phyloP scores from a whole-genome alignment of 2,113 vertebrate genomes.

The Callaeas wilsoni region DNA sequence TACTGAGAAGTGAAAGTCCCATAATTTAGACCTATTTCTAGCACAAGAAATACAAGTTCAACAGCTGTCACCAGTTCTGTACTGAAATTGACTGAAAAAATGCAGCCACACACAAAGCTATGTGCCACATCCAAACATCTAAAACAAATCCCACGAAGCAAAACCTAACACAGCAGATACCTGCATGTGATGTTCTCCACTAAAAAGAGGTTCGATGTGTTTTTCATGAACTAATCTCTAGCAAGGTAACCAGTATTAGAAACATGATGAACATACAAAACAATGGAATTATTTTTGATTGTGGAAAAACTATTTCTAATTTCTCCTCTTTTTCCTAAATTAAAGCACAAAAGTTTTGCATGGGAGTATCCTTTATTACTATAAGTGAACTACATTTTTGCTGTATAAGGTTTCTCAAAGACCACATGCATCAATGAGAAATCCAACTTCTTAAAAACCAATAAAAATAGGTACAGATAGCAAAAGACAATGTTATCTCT shows the following conservation, averaged over 20 bases:
- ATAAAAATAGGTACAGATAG: neutral
- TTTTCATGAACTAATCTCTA: neutral
- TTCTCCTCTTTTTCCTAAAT: neutral
- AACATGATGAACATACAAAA: neutral
- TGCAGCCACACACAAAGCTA: neutral
- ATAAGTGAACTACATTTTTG: neutral
- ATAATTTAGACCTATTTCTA: neutral
- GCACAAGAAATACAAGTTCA: neutral
- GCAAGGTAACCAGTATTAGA: neutral
- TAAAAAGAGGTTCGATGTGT: neutral
- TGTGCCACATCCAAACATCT: neutral
- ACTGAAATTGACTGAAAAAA: neutral
- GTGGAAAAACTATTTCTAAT: neutral
- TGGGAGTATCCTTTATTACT: neutral
- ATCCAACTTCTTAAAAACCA: neutral
- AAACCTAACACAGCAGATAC: neutral
- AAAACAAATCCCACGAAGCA: neutral
- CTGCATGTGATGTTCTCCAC: neutral
- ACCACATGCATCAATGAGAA: neutral
- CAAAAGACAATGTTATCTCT: neutral
- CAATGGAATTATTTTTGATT: neutral
- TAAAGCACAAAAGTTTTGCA: neutral
- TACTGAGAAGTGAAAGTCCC: neutral
- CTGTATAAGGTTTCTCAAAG: neutral
- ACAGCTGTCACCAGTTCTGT: neutral